These are phyloP conservation scores for Colius striatus DNA, from an alignment of 2,113 vertebrate genomes.

Conservation along the genomic window DNA sequence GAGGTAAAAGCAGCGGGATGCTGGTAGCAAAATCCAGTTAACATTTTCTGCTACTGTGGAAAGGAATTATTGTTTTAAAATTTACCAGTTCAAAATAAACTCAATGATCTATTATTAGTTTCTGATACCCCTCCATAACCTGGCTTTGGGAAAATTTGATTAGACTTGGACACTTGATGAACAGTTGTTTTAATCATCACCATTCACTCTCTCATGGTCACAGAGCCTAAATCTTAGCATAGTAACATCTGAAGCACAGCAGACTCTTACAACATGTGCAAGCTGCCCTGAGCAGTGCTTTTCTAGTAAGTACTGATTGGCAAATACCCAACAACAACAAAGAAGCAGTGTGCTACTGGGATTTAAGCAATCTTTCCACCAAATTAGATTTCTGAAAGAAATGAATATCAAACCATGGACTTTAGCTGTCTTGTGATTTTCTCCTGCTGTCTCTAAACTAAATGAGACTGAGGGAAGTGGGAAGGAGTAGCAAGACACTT, in stretches of 20 bases:
- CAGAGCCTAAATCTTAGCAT: background rate
- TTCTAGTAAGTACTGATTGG: background rate
- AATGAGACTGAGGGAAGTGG: background rate
- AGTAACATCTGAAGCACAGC: background rate
- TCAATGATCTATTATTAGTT: background rate
- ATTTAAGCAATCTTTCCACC: background rate
- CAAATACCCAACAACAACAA: background rate
- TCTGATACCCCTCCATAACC: background rate
- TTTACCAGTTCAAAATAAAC: background rate
- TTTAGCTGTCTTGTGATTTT: background rate
- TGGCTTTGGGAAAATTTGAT: background rate
- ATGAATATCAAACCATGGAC: background rate
- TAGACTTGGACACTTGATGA: background rate
- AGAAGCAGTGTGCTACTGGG: background rate
- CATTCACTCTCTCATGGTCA: background rate
- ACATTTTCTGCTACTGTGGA: background rate
- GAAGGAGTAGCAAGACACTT: background rate
- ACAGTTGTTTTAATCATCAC: background rate
- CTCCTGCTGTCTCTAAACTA: background rate
- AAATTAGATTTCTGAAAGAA: background rate
- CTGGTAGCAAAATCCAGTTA: background rate
- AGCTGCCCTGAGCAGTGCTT: background rate
- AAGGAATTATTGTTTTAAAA: background rate
- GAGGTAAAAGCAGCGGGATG: background rate
- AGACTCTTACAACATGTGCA: background rate